Evolutionary conservation across 1,140 invertebrate genomes (phyloP), one percentile per base, ranked within the genome.

Genomic region (Neodiprion lecontei): DNA sequence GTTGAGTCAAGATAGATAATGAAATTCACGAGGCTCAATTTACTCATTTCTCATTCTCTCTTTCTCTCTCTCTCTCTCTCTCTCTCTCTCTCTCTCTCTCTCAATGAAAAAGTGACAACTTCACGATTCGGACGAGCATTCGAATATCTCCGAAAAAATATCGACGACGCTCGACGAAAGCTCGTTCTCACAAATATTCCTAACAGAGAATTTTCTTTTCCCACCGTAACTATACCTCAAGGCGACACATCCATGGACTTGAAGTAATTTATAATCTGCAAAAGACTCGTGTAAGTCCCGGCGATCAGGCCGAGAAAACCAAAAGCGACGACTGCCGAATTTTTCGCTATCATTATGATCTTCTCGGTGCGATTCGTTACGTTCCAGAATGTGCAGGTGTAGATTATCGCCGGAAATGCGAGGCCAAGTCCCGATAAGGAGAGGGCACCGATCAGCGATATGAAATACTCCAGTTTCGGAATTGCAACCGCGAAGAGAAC

Each of bases 371-470:
- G 76, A 0, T 86, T 85, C 40, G 85, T 87, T 76, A 89, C 86
- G 81, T 92, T 90, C 93, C 93, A 93, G 78, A 90, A 91, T 0
- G 92, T 91, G 82, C 91, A 92, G 21, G 90, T 90, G 75, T 94
- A 91, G 76, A 98, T 95, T 66, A 97, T 88, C 1, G 96, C 95
- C 17, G 97, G 97, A 82, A 98, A 95, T 1, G 96, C 95, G 14
- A 98, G 88, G 0, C 96, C 96, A 28, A 98, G 88, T 0, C 94
- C 93, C 9, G 95, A 95, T 9, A 96, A 90, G 76, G 94, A 95
- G 0, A 97, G 87, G 0, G 97, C 96, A 47, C 97, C 97, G 79
- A 98, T 94, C 50, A 97, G 89, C 0, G 96, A 96, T 74, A 98
- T 98, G 85, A 98, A 94, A 5, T 97, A 88, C 69, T 97, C 96